phyloP scores from a whole-genome alignment of 2,113 vertebrate species.

The Sinocyclocheilus rhinocerous region DNA sequence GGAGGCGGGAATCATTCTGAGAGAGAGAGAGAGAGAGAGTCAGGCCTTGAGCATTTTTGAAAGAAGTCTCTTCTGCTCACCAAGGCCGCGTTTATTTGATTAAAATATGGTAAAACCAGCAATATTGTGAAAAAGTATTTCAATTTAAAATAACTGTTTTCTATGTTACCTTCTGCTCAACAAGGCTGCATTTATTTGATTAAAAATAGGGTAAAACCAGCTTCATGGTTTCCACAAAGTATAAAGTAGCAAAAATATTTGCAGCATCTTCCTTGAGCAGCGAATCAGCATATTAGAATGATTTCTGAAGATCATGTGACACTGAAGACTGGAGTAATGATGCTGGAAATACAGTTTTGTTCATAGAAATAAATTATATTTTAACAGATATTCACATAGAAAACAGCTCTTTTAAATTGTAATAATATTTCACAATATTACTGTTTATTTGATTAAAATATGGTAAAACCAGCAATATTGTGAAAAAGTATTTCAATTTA shows the following conservation, averaged over 20 bases:
- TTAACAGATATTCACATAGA: not conserved
- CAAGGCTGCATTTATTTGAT: too few relatives aligned
- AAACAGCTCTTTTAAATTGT: not conserved
- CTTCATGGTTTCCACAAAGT: too few relatives aligned
- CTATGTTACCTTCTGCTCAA: too few relatives aligned
- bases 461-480: not conserved
- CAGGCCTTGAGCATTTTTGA: not conserved
- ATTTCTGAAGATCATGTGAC: not conserved
- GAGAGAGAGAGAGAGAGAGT: constrained; percentile 8
- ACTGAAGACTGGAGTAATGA: not conserved
- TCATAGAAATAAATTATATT: not conserved
- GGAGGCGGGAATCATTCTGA: constrained; percentile 81
- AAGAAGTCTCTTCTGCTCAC: not conserved
- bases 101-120: not conserved
- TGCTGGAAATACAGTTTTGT: too few relatives aligned
- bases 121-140: not conserved
- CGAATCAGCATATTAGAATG: not conserved
- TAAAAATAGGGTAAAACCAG: too few relatives aligned
- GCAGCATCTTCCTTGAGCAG: not conserved
- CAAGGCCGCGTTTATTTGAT: not conserved
- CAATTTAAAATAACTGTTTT: not conserved
- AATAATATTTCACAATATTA: not conserved
- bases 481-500: not conserved
- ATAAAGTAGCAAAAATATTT: too few relatives aligned
- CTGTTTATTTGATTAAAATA: too few relatives aligned